Conservation (phyloP, 2,888 invertebrate species). For the Sesia apiformis region DNA sequence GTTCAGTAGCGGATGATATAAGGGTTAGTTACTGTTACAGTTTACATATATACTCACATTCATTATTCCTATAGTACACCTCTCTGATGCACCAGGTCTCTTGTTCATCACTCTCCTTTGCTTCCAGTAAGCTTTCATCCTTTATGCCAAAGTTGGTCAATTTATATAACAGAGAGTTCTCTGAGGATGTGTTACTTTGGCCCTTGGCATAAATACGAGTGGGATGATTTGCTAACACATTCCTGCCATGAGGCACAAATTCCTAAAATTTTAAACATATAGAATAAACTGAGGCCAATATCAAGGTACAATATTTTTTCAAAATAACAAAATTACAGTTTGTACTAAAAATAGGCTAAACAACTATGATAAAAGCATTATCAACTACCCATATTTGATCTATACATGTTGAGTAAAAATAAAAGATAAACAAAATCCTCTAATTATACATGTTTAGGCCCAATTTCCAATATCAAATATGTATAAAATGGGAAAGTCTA, state of each 20-base stretch:
- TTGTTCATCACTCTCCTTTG: slow-evolving; percentile 73
- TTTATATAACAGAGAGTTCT: slow-evolving; percentile 80
- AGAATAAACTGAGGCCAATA: not conserved
- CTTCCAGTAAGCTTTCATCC: slow-evolving; percentile 77
- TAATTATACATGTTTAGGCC: too few species aligned
- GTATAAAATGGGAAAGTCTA: too few species aligned
- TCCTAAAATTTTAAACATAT: slow-evolving; percentile 66
- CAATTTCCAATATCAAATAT: too few species aligned
- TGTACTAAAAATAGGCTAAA: not conserved
- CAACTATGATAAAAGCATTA: slow-evolving; percentile 1
- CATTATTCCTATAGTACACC: slow-evolving; percentile 41
- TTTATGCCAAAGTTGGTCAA: slow-evolving; percentile 85
- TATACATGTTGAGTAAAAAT: too few species aligned
- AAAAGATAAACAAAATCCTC: too few species aligned
- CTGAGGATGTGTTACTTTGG: slow-evolving; percentile 68
- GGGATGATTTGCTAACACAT: slow-evolving; percentile 84
- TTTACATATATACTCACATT: slow-evolving; percentile 26
- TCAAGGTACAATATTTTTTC: not conserved
- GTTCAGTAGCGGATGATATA: not conserved
- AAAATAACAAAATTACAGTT: slow-evolving; percentile 3
- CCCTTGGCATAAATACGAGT: slow-evolving; percentile 75
- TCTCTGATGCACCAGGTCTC: slow-evolving; percentile 69
- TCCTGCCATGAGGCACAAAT: slow-evolving; percentile 91
- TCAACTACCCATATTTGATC: too few species aligned
- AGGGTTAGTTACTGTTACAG: not conserved